phyloP scores from a whole-genome alignment of 2,113 vertebrate genomes.

The Osmerus eperlanus region DNA sequence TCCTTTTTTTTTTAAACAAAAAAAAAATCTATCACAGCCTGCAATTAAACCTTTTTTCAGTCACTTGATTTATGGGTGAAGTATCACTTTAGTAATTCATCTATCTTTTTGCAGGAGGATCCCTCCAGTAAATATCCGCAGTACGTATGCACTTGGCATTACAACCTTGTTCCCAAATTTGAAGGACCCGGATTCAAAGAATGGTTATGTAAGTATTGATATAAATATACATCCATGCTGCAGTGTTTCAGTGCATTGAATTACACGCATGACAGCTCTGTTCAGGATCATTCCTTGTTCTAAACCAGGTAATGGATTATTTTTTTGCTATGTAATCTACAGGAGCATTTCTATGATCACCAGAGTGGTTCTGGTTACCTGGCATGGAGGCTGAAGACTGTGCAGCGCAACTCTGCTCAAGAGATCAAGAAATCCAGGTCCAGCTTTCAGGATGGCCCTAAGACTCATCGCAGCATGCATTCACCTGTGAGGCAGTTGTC shows the following conservation, averaged over 20 bases:
- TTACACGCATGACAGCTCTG: too few species aligned
- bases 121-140: too few species aligned
- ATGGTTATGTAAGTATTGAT: conserved; percentile 13
- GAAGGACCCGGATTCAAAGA: conserved; percentile 14
- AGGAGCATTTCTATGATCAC: too few species aligned
- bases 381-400: conserved; percentile 5
- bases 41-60: too few species aligned
- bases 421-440: background rate
- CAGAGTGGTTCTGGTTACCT: conserved; percentile 24
- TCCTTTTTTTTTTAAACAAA: too few species aligned
- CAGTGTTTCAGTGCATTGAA: background rate
- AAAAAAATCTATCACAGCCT: too few species aligned
- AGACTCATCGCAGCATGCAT: background rate
- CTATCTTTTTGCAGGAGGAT: too few species aligned
- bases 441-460: conserved; percentile 8
- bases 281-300: too few species aligned
- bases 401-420: too few species aligned
- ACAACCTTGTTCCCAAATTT: conserved; percentile 19
- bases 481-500: background rate
- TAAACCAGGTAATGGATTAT: too few species aligned
- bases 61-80: too few species aligned
- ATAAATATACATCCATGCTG: background rate
- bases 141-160: conserved; percentile 22
- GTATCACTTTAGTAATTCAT: too few species aligned
- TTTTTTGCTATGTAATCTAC: background rate